A percentile compares a stretch with the other conserved stretches of the same genome.
Conservation (phyloP, 2,113 vertebrate genomes). For the Strix uralensis region DNA sequence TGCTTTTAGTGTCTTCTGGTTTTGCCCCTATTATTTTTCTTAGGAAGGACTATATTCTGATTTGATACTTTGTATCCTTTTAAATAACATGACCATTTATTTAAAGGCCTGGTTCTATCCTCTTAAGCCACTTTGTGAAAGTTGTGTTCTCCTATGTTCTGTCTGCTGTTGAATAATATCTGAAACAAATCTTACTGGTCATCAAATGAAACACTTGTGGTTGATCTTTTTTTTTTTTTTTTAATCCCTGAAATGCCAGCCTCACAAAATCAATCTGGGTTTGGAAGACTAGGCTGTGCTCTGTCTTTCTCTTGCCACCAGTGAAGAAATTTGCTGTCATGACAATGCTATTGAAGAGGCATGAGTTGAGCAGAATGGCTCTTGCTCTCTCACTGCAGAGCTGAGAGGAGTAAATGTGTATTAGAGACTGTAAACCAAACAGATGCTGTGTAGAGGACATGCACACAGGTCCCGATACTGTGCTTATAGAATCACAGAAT, state of each 20-base stretch:
- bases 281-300: background rate
- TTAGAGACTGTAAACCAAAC: background rate
- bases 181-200: background rate
- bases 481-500: background rate
- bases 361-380: background rate
- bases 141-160: background rate
- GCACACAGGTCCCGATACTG: rapidly evolving
- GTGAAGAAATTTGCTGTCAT: background rate
- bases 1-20: background rate
- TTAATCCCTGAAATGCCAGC: background rate
- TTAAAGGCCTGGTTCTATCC: background rate
- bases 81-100: background rate
- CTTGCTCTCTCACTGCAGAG: background rate
- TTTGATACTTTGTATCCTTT: background rate
- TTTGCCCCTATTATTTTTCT: background rate
- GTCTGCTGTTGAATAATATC: background rate
- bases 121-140: background rate
- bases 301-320: background rate
- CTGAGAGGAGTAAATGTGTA: background rate
- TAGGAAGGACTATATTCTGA: background rate
- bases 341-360: background rate
- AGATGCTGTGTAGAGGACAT: background rate
- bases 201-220: background rate
- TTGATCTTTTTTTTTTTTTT: background rate
- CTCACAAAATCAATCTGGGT: background rate